Base-by-base conservation (phyloP, 2,797 vertebrate species). In the Paguma larvata region DNA sequence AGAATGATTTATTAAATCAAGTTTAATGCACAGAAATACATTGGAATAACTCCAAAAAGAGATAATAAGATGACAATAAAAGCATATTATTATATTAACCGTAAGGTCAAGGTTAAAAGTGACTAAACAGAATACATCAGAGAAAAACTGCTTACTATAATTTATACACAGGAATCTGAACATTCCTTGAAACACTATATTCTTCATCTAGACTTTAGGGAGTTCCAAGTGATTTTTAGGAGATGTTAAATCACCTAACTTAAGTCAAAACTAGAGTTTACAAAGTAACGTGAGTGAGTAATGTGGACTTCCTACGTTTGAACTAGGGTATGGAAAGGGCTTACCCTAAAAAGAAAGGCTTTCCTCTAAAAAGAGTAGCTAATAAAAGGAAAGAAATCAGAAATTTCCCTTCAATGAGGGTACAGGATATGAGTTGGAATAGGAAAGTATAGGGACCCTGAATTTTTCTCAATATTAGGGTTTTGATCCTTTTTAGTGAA, bases 1-100 rank as follows among this genome's bases (percentile, higher is more conserved):
- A 97, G 75, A 34, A 34, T 41, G 53, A 63, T 44, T 32, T 80
- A 91, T 94, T 82, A 77, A 75, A 65, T 96, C 16, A 92, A 94
- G 16, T 32, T 14, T 32, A 86, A 70, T 46, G 8, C 70, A 94
- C 4, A 89, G 12, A 90, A 94, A 0, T 68, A 48, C 15, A 0
- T 78, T 75, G 5, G 77, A 88, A 41, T 59, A 94, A 34, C 12
- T 85, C 27, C 62, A 25, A 88, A 95, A 95, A 88, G 12, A 97
- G 65, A 82, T 70, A 68, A 79, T 75, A 77, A 95, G 38, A 59
- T 80, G 88, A 41, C n/a, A 79, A 77, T 85, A 78, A 75, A 85
- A 59, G 3, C 27, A 62, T 51, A 41, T n/a, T 30, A 30, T 59
- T 38, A 19, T 67, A 77, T 91, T 38, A 97, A 70, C 87, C 44